Base-by-base conservation (phyloP, 2,888 invertebrate genomes). In the Campopleginae sp. region DNA sequence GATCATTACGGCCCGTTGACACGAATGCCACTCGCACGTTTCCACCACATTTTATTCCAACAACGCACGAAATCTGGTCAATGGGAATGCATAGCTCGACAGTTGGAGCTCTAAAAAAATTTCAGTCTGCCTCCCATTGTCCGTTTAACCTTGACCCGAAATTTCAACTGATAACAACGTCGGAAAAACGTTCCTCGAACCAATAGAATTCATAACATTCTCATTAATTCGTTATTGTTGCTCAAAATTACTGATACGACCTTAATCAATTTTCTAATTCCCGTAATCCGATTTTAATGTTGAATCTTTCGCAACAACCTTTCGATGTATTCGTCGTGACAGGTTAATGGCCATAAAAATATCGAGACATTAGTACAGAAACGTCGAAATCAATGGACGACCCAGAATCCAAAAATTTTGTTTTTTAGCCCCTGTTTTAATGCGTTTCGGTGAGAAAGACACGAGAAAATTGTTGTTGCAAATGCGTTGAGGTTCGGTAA, bases 1-100 rank as follows among this genome's bases (percentile, higher is more conserved):
- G 23, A 27, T 63, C 79, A 78, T 80, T 65, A 80, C 65, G 63
- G 54, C 79, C 46, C 51, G 65, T 65, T 27, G 63, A 66, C 65
- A 58, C 65, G 76, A 76, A 76, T 66, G 10, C 48, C 70, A 19
- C 44, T 27, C 10, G 17, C 66, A 44, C n/a, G 38, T 27, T 23
- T 17, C 42, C 38, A 17, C 48, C 6, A n/a, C 51, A 19, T 38
- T 51, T 31, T 14, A 27, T 17, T 8, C 38, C 1, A 72, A 66
- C 12, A 33, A 44, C n/a, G n/a, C n/a, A 66, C 38, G 48, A 72
- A 77, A 77, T 71, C 61, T 65, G 51, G 2, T n/a, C 17, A 19
- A 38, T 5, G 44, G 46, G 33, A 63, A 14, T 46, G 31, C 54
- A 51, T n/a, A 23, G 19, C 19, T 48, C 6, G n/a, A n/a, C 23